These are phyloP conservation scores for Agonopterix alstromeriana DNA, from an alignment of 2,888 invertebrate species.

Conservation along the genomic window DNA sequence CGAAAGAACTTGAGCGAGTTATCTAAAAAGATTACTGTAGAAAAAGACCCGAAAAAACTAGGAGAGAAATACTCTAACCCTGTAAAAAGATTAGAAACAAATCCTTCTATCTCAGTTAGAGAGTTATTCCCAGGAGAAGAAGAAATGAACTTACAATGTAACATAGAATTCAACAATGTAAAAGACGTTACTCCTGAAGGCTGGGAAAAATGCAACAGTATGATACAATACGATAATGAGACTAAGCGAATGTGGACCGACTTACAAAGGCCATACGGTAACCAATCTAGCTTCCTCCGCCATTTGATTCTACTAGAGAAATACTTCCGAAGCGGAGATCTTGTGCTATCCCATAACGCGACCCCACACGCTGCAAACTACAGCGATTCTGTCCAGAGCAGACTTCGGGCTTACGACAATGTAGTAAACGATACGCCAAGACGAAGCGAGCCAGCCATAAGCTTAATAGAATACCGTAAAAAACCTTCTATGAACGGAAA, in stretches of 20 bases:
- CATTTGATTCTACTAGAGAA: slow-evolving; percentile 89
- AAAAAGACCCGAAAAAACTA: slow-evolving; percentile 58
- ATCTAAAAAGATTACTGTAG: slow-evolving; percentile 53
- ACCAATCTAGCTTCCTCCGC: slow-evolving; percentile 89
- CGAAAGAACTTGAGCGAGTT: slow-evolving; percentile 67
- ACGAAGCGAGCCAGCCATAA: slow-evolving; percentile 44
- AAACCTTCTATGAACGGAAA: slow-evolving; percentile 62
- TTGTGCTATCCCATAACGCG: slow-evolving; percentile 84
- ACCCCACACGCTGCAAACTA: slow-evolving; percentile 86
- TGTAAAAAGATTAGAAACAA: slow-evolving; percentile 82
- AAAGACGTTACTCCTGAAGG: slow-evolving; percentile 87
- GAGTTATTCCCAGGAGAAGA: slow-evolving; percentile 90
- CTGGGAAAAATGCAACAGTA: slow-evolving; percentile 88
- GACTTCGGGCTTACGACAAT: slow-evolving; percentile 86
- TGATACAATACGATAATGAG: slow-evolving; percentile 89
- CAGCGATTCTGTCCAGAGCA: slow-evolving; percentile 86
- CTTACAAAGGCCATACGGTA: slow-evolving; percentile 90
- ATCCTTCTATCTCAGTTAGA: slow-evolving; percentile 89
- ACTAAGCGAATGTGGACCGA: slow-evolving; percentile 89
- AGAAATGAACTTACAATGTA: slow-evolving; percentile 85
- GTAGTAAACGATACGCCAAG: slow-evolving; percentile 47
- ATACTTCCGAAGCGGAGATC: slow-evolving; percentile 88
- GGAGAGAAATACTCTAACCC: slow-evolving; percentile 75
- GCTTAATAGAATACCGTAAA: slow-evolving; percentile 62
- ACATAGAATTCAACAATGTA: slow-evolving; percentile 83